Conservation (phyloP, 2,797 vertebrate genomes). For the Pristis pectinata region DNA sequence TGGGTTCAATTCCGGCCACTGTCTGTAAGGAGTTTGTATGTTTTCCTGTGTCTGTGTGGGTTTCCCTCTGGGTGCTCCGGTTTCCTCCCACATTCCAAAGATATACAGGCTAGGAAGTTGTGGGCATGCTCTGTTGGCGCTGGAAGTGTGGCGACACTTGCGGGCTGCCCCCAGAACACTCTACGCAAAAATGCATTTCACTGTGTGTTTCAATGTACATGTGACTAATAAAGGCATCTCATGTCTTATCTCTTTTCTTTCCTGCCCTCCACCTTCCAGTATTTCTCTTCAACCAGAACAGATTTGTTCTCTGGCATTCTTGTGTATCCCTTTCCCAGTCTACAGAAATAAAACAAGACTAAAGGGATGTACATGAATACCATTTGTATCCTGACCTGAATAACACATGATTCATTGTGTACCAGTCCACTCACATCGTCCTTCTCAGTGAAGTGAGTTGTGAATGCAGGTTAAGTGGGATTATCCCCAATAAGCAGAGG, state of each 20-base stretch:
- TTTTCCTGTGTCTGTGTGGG: no score
- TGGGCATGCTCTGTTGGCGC: no score
- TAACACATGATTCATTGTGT: neutral
- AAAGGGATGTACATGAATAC: neutral
- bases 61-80: no score
- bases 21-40: no score
- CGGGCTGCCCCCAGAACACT: no score
- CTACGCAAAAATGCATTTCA: no score
- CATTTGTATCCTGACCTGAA: neutral
- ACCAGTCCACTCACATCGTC: neutral
- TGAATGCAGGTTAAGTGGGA: neutral
- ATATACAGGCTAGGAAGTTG: no score
- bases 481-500: neutral
- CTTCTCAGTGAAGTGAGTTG: neutral
- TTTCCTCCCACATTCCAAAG: no score
- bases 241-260: neutral
- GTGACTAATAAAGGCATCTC: no score
- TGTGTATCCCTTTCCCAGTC: neutral
- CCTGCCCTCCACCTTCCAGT: neutral
- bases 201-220: no score
- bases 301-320: neutral
- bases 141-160: no score
- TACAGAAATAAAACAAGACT: neutral
- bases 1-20: no score
- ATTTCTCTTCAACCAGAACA: neutral